Evolutionary conservation across 2,113 vertebrate genomes (phyloP).

Genomic region (Silurus glanis): DNA sequence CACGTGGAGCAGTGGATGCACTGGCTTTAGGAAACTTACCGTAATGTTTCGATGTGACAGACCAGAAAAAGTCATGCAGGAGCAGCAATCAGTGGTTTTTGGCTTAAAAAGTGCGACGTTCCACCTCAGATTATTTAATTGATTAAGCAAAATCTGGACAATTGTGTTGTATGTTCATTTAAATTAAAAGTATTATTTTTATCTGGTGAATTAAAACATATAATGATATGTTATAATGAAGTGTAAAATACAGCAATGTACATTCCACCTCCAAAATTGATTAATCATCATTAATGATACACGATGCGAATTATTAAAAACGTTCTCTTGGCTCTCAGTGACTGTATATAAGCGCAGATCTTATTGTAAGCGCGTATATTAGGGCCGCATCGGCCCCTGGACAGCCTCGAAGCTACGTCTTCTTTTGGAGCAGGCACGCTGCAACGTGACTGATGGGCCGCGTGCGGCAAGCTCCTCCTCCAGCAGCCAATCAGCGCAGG

Average conservation of each 20-base stretch:
- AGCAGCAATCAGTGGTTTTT: neutral
- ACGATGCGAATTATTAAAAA: neutral
- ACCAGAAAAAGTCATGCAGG: too few relatives aligned
- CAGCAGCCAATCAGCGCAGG: constrained; percentile 25
- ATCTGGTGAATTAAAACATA: too few relatives aligned
- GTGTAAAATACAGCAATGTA: too few relatives aligned
- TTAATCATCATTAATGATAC: neutral
- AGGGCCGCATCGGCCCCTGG: neutral
- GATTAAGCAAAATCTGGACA: too few relatives aligned
- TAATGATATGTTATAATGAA: too few relatives aligned
- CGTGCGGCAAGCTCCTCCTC: constrained; percentile 22
- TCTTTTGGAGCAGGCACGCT: constrained; percentile 41
- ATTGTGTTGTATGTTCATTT: too few relatives aligned
- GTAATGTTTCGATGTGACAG: neutral
- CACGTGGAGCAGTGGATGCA: constrained; percentile 70
- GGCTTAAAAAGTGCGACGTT: neutral
- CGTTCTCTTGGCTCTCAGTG: neutral
- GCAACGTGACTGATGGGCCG: constrained; percentile 51
- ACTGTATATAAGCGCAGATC: neutral
- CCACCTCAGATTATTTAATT: neutral
- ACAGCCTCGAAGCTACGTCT: constrained; percentile 13
- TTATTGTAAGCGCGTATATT: neutral
- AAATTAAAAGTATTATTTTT: too few relatives aligned
- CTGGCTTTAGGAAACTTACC: neutral
- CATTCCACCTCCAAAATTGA: neutral